These are phyloP conservation scores for Nerophis lumbriciformis DNA, from an alignment of 2,113 vertebrate genomes.

Conservation along the genomic window DNA sequence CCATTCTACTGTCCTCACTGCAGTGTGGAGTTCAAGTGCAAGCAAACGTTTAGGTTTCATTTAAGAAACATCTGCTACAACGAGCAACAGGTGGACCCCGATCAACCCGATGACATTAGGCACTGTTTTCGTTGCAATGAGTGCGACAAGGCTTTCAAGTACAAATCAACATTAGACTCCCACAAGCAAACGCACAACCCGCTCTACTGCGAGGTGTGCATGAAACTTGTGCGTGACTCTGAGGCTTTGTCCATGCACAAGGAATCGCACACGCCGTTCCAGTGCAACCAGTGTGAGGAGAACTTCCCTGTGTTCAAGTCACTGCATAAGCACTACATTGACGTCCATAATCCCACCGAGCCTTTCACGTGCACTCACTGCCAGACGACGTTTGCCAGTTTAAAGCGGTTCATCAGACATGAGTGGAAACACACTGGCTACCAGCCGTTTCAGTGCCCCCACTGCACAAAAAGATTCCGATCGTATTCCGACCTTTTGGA, in stretches of 20 bases:
- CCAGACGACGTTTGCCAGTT: constrained; percentile 42
- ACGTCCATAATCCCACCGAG: constrained; percentile 56
- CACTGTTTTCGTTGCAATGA: constrained; percentile 57
- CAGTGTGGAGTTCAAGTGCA: constrained; percentile 64
- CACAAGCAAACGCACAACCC: constrained; percentile 69
- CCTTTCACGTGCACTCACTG: constrained; percentile 62
- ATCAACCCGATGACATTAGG: constrained; percentile 46
- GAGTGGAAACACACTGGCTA: constrained; percentile 67
- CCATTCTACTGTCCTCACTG: constrained; percentile 65
- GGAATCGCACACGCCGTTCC: constrained; percentile 63
- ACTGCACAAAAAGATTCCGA: constrained; percentile 58
- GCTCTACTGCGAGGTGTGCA: constrained; percentile 65
- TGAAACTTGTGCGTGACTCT: constrained; percentile 58
- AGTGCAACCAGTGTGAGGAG: constrained; percentile 63
- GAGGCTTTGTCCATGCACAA: constrained; percentile 61
- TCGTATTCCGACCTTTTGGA: constrained; percentile 60
- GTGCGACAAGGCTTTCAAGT: constrained; percentile 62
- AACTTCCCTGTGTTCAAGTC: constrained; percentile 62
- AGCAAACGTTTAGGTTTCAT: constrained; percentile 60
- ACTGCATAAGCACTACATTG: constrained; percentile 65
- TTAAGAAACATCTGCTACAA: constrained; percentile 64
- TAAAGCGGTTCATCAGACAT: constrained; percentile 64
- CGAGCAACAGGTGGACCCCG: constrained; percentile 63
- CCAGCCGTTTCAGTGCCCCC: constrained; percentile 59
- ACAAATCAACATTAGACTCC: constrained; percentile 59